Evolutionary conservation across 2,888 invertebrate species (phyloP).

Genomic region (Melanotus villosus): DNA sequence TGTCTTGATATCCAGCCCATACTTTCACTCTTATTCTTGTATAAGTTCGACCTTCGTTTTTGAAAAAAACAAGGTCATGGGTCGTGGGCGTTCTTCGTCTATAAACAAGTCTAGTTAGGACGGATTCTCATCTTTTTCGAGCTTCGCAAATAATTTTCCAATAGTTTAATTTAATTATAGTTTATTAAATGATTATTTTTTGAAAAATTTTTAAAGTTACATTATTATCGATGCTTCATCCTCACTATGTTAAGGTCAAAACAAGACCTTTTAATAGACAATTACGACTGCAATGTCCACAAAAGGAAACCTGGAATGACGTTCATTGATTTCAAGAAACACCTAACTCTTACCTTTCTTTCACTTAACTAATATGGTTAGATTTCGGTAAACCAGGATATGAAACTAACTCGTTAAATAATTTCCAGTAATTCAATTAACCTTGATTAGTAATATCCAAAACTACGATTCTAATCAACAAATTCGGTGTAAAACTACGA

Average conservation of each 20-base stretch:
- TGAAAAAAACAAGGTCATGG: constrained; percentile 18
- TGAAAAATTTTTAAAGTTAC: too few species aligned
- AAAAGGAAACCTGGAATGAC: constrained; percentile 1
- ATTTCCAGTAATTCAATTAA: too few species aligned
- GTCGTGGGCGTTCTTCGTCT: constrained; percentile 24
- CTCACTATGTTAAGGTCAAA: too few species aligned
- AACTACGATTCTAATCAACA: too few species aligned
- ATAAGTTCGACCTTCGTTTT: not conserved
- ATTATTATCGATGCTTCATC: too few species aligned
- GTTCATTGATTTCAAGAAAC: not conserved
- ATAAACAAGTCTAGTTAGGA: constrained; percentile 14
- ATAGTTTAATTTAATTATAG: too few species aligned
- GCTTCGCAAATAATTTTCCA: too few species aligned
- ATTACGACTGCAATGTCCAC: not conserved
- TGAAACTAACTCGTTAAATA: not conserved
- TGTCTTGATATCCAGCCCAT: too few species aligned
- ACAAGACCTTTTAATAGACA: not conserved
- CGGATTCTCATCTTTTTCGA: too few species aligned
- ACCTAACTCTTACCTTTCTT: not conserved
- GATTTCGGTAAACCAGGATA: not conserved
- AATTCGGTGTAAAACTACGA: too few species aligned
- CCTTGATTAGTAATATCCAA: too few species aligned
- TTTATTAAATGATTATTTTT: too few species aligned
- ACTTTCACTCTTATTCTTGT: constrained; percentile 17
- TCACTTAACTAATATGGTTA: not conserved